Percentiles rank a stretch among this genome's conserved stretches.
Conservation (phyloP, 1,140 invertebrate species). For the Drosophila pruinosa region DNA sequence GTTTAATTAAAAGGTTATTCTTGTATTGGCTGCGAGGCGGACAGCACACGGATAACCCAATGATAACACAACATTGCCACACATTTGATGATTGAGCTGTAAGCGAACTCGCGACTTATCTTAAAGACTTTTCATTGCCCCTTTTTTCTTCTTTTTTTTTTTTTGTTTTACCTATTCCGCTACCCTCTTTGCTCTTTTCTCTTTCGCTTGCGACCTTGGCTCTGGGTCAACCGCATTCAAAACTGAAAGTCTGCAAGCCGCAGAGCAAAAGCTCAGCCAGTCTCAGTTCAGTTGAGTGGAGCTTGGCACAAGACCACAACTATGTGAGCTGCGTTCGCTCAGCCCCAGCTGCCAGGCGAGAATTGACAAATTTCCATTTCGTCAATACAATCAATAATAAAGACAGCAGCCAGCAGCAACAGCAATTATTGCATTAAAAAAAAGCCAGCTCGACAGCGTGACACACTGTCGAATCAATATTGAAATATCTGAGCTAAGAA, state of each 20-base stretch:
- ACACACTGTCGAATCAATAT: too few species aligned
- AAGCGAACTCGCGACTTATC: conserved; percentile 39
- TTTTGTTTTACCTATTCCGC: too few species aligned
- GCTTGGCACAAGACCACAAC: conserved; percentile 50
- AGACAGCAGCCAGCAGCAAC: conserved; percentile 14
- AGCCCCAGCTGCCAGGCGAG: conserved; percentile 55
- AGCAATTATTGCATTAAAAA: conserved; percentile 17
- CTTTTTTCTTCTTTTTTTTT: background rate
- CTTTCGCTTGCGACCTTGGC: conserved; percentile 38
- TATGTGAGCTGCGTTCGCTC: conserved; percentile 20
- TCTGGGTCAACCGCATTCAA: conserved; percentile 36
- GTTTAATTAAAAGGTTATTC: conserved; percentile 83
- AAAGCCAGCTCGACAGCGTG: background rate
- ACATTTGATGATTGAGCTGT: conserved; percentile 1
- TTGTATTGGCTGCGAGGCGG: conserved; percentile 53
- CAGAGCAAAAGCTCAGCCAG: conserved; percentile 35
- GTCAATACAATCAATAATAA: conserved; percentile 75
- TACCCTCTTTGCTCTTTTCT: background rate
- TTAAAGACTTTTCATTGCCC: conserved; percentile 64
- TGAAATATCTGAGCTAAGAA: background rate
- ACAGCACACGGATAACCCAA: background rate
- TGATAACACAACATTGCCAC: background rate
- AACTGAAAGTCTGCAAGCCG: conserved; percentile 64
- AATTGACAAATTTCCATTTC: conserved; percentile 80
- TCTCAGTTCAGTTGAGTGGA: background rate